Conservation (phyloP, 2,113 vertebrate genomes). For the Chaetura pelagica region DNA sequence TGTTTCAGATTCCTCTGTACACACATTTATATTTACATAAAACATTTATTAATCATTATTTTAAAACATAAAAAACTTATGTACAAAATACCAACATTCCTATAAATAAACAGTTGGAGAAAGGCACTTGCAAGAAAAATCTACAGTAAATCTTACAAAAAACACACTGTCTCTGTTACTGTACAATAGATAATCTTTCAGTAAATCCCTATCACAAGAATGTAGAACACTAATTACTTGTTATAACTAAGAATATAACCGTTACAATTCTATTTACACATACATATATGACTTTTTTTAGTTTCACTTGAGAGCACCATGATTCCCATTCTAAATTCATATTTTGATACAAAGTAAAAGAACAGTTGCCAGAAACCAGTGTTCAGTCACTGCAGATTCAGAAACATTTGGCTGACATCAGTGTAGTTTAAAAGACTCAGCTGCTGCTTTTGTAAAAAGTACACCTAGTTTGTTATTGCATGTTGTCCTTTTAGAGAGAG, state of each 20-base stretch:
- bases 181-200: constrained; percentile 78
- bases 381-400: constrained; percentile 44
- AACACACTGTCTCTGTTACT: constrained; percentile 76
- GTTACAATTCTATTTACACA: constrained; percentile 79
- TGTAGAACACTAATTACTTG: constrained; percentile 77
- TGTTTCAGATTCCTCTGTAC: constrained; percentile 76
- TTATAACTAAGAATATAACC: constrained; percentile 74
- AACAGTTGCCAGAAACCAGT: constrained; percentile 70
- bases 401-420: constrained; percentile 59
- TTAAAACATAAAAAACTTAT: constrained; percentile 79
- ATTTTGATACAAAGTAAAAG: constrained; percentile 72
- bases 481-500: constrained; percentile 73
- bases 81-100: constrained; percentile 84
- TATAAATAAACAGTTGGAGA: constrained; percentile 87
- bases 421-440: constrained; percentile 41
- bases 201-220: constrained; percentile 74
- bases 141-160: constrained; percentile 84
- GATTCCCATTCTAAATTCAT: constrained; percentile 68
- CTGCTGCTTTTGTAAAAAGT: constrained; percentile 58
- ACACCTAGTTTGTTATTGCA: constrained; percentile 76
- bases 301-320: constrained; percentile 79
- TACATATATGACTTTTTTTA: constrained; percentile 57
- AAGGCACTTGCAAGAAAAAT: constrained; percentile 89
- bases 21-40: constrained; percentile 80
- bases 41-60: constrained; percentile 82